Conservation (phyloP, 1,140 invertebrate genomes). For the Cecropterus lyciades region DNA sequence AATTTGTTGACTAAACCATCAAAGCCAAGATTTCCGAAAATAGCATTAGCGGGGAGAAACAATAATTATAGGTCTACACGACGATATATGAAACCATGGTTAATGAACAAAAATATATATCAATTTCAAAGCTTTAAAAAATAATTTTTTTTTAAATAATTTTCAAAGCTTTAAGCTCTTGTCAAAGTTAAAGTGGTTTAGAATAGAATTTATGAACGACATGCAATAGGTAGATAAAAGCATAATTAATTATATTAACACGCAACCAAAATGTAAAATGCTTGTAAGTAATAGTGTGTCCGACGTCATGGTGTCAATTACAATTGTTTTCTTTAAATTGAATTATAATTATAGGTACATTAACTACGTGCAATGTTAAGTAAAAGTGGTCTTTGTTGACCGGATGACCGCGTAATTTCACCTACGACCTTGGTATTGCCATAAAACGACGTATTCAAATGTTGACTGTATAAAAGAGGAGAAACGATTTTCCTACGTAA, state of each 20-base stretch:
- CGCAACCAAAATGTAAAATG: not conserved
- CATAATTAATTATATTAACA: not conserved
- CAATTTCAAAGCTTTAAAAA: not conserved
- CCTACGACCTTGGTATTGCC: not conserved
- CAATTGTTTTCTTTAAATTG: not conserved
- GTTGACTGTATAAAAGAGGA: not conserved
- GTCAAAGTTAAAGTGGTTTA: not conserved
- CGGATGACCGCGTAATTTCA: not conserved
- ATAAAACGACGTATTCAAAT: not conserved
- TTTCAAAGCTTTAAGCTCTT: not conserved
- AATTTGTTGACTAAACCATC: not conserved
- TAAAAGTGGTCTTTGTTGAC: not conserved
- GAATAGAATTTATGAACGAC: not conserved
- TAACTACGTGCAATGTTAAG: constrained; percentile 2
- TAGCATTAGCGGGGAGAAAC: not conserved
- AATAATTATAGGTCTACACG: not conserved
- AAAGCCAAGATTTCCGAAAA: not conserved
- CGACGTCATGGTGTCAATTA: not conserved
- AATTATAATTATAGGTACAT: not conserved
- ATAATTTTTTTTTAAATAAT: too few relatives aligned
- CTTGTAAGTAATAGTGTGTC: not conserved
- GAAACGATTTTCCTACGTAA: not conserved
- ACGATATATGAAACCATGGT: not conserved
- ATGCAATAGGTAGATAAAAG: not conserved
- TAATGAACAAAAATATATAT: not conserved